Evolutionary conservation across 2,797 vertebrate species (phyloP).

Genomic region (Ctenopoma kingsleyae): DNA sequence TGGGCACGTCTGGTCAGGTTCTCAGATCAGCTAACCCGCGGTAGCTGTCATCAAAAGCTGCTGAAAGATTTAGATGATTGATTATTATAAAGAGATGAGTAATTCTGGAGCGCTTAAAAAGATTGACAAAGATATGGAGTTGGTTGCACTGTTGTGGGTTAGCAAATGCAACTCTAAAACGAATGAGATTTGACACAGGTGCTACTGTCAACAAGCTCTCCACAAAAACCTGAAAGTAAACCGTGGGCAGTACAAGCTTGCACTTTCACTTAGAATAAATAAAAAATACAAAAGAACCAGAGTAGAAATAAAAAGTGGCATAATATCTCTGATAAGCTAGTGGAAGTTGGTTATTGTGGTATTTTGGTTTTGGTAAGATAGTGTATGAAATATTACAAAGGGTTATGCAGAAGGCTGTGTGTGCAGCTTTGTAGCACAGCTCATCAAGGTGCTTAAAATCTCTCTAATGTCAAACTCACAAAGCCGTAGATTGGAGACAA

Average conservation of each 20-base stretch:
- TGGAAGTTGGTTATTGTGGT: conserved; percentile 21
- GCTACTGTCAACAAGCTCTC: conserved; percentile 48
- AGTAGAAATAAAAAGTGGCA: conserved; percentile 18
- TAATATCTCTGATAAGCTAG: conserved; percentile 34
- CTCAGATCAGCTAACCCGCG: conserved; percentile 40
- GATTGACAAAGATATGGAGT: conserved; percentile 58
- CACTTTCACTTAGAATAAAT: conserved; percentile 52
- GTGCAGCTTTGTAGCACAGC: conserved; percentile 1
- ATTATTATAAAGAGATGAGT: conserved; percentile 63
- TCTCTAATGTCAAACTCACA: conserved; percentile 30
- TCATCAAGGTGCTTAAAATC: conserved; percentile 44
- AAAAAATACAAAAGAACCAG: not conserved
- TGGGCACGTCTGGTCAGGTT: conserved; percentile 72
- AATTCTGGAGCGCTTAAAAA: conserved; percentile 31
- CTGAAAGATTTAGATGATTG: conserved; percentile 67
- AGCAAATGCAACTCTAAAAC: conserved; percentile 15
- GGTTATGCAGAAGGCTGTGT: conserved; percentile 30
- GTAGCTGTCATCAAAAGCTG: conserved; percentile 66
- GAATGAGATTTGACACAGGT: conserved; percentile 42
- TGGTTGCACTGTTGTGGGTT: conserved; percentile 41
- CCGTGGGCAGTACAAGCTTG: conserved; percentile 15
- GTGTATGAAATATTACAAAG: conserved; percentile 26
- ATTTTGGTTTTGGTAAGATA: conserved; percentile 38
- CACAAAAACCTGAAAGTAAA: conserved; percentile 32
- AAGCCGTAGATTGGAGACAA: conserved; percentile 48